Evolutionary conservation across 37 sponge, comb jelly and placozoan species (phyloP), one percentile per base, ranked within the genome.

Genomic region (Trichoplax adhaerens): DNA sequence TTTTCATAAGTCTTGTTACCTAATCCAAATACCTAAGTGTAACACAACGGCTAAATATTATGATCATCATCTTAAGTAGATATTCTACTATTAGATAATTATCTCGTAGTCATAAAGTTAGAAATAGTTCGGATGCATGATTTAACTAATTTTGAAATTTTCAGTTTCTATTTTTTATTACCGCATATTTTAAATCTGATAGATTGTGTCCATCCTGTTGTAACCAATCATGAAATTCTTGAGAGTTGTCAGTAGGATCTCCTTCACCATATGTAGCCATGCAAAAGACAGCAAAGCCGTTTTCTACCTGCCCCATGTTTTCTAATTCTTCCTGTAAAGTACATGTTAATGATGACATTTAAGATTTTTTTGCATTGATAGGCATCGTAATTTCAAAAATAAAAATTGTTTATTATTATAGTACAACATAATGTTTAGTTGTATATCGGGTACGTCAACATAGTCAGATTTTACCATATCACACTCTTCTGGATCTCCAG

Each of bases 1-100:
- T 91, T 82, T 56, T 97, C 99, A 62, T 97, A 97, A 1, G 99
- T 97, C 82, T 92, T 88, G 79, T 97, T 97, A 56, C 99, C 99
- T 55, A 97, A 78, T 1, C 83, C 90, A 79, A 97, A 91, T 64
- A 97, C 95, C 74, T 81, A 48, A 57, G 29, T 12, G 10, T 12
- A 60, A 60, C 62, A 60, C 62, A 60, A 60, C 62, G 12, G 12
- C 62, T 12, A 60, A 8, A 60, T 1, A 5, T 48, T 1, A 2
- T 1, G 29, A 29, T 29, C 29, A 29, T 29, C 29, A 29, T 29
- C 29, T 29, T 29, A 29, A 29, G 29, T 29, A 29, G 29, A 29
- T 29, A 29, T 29, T 29, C 29, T 2, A 4, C 2, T 4, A 70
- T 10, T 60, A 60, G 62, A 12, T 10, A 12, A 12, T 12, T 60